These are phyloP conservation scores for Trialeurodes vaporariorum DNA, from an alignment of 1,140 invertebrate genomes.

Conservation along the genomic window DNA sequence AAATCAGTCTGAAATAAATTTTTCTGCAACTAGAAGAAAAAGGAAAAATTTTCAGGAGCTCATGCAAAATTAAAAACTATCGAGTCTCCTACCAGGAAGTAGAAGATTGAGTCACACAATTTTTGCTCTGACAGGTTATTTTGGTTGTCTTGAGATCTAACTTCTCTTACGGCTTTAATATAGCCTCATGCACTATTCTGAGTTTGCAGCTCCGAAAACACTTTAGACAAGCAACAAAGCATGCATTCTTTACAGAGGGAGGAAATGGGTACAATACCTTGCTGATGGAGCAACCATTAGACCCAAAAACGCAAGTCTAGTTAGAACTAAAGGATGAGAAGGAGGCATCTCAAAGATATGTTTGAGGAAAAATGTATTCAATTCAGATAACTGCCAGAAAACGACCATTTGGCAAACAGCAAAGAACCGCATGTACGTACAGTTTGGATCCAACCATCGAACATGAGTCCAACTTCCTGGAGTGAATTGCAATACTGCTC, in stretches of 20 bases:
- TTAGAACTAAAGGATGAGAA: constrained; percentile 82
- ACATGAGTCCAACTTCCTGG: constrained; percentile 92
- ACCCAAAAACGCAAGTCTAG: constrained; percentile 76
- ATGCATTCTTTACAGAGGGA: not conserved
- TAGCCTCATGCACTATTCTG: too few relatives aligned
- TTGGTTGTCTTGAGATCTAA: too few relatives aligned
- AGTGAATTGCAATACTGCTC: constrained; percentile 94
- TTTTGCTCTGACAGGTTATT: too few relatives aligned
- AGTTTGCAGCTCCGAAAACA: too few relatives aligned
- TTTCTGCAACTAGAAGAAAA: too few relatives aligned
- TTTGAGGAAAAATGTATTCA: constrained; percentile 99
- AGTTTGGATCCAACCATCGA: constrained; percentile 91
- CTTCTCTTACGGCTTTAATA: too few relatives aligned
- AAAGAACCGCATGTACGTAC: constrained; percentile 87
- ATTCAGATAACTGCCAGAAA: constrained; percentile 92
- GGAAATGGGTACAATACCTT: constrained; percentile 42
- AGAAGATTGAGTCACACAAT: too few relatives aligned
- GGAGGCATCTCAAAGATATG: constrained; percentile 97
- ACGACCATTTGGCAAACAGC: constrained; percentile 89
- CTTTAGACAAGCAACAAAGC: not conserved
- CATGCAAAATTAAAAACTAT: too few relatives aligned
- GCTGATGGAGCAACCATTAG: constrained; percentile 94
- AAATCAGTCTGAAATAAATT: too few relatives aligned
- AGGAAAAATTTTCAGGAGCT: too few relatives aligned
- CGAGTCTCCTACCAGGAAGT: too few relatives aligned